phyloP scores from a whole-genome alignment of 2,113 vertebrate genomes.

The Neopipo cinnamomea region DNA sequence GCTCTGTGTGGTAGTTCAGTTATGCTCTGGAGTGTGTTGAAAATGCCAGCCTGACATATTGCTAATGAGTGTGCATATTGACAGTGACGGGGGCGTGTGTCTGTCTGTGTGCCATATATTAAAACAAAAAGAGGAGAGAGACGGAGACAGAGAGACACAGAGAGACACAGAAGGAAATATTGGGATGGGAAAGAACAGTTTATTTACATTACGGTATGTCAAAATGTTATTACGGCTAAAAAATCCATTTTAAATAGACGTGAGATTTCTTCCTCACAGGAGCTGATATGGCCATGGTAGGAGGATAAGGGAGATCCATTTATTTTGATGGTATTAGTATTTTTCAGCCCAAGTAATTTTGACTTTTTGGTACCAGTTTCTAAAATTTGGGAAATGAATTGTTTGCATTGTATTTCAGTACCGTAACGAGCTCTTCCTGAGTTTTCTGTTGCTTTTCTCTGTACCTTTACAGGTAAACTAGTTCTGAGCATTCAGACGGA shows the following conservation, averaged over 20 bases:
- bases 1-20: constrained; percentile 53
- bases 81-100: constrained; percentile 65
- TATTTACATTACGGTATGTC: constrained; percentile 71
- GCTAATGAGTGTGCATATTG: constrained; percentile 74
- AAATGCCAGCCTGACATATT: constrained; percentile 71
- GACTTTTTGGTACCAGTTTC: neutral
- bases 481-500: neutral
- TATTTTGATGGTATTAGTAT: neutral
- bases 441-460: constrained; percentile 10
- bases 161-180: constrained; percentile 57
- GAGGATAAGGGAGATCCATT: neutral
- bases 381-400: constrained; percentile 1
- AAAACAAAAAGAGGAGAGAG: constrained; percentile 56
- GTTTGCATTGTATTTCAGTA: neutral
- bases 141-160: constrained; percentile 50
- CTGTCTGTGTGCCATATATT: constrained; percentile 52
- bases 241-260: constrained; percentile 54
- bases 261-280: neutral
- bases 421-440: neutral
- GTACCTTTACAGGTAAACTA: constrained; percentile 22
- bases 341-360: constrained; percentile 10
- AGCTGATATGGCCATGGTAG: neutral
- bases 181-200: constrained; percentile 63
- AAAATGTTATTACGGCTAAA: constrained; percentile 44
- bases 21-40: constrained; percentile 65